phyloP scores from a whole-genome alignment of 2,888 invertebrate genomes.

The Barypeithes pellucidus region DNA sequence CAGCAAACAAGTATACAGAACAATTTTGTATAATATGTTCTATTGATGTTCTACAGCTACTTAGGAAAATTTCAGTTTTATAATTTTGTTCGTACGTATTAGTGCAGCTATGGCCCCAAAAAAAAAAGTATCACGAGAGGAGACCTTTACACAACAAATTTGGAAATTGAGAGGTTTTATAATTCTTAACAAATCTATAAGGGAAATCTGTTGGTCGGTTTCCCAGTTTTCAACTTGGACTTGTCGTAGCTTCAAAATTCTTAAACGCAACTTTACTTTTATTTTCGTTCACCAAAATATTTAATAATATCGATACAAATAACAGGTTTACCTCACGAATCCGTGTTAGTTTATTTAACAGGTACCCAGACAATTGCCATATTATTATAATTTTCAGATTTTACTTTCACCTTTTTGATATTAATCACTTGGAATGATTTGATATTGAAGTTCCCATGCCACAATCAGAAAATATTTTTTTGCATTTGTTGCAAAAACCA shows the following conservation, averaged over 20 bases:
- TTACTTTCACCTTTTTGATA: slow-evolving; percentile 36
- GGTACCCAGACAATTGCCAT: slow-evolving; percentile 17
- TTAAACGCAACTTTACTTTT: background rate
- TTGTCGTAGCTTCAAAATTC: background rate
- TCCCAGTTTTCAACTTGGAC: background rate
- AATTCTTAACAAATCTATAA: too few relatives aligned
- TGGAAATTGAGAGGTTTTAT: too few relatives aligned
- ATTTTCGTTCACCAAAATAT: background rate
- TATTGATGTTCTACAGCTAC: too few relatives aligned
- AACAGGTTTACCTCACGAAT: slow-evolving; percentile 19
- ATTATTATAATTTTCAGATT: slow-evolving; percentile 10
- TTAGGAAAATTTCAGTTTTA: too few relatives aligned
- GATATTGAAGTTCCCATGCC: slow-evolving; percentile 35
- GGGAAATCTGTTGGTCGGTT: too few relatives aligned
- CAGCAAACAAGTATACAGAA: too few relatives aligned
- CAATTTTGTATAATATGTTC: too few relatives aligned
- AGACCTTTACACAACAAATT: too few relatives aligned
- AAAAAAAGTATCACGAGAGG: too few relatives aligned
- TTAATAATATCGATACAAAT: slow-evolving; percentile 18
- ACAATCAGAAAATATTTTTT: slow-evolving; percentile 14
- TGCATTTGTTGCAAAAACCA: slow-evolving; percentile 20
- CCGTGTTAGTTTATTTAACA: slow-evolving; percentile 12
- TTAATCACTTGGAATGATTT: slow-evolving; percentile 37
- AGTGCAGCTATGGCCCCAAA: too few relatives aligned
- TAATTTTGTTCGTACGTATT: too few relatives aligned